Conservation (phyloP, 1,140 invertebrate genomes). For the Drosophila cardini region DNA sequence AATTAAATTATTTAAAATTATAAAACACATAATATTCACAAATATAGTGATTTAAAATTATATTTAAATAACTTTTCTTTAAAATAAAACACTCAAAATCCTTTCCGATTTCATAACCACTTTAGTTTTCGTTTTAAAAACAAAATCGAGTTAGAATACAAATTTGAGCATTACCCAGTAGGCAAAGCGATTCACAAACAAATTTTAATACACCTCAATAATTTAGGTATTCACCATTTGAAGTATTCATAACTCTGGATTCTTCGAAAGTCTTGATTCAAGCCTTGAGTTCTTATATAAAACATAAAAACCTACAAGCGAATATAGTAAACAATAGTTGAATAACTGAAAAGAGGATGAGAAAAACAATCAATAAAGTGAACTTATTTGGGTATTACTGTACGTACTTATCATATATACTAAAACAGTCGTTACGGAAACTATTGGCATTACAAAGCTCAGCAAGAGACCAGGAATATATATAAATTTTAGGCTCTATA, state of each 20-base stretch:
- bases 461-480: slow-evolving; percentile 3
- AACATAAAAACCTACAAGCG: slow-evolving; percentile 3
- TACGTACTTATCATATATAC: slow-evolving; percentile 1
- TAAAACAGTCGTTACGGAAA: neutral
- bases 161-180: no score
- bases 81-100: no score
- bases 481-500: slow-evolving; percentile 1
- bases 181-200: neutral
- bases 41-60: neutral
- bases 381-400: neutral
- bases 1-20: neutral
- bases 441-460: slow-evolving; percentile 9
- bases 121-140: no score
- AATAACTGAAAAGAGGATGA: slow-evolving; percentile 3
- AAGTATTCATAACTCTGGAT: neutral
- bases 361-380: neutral
- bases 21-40: no score
- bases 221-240: neutral
- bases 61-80: neutral
- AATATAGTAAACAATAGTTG: neutral
- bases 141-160: no score
- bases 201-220: neutral
- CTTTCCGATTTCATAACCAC: no score
- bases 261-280: neutral
- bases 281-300: neutral